Base-by-base conservation (phyloP, 2,113 vertebrate genomes). In the Dromaius novaehollandiae region DNA sequence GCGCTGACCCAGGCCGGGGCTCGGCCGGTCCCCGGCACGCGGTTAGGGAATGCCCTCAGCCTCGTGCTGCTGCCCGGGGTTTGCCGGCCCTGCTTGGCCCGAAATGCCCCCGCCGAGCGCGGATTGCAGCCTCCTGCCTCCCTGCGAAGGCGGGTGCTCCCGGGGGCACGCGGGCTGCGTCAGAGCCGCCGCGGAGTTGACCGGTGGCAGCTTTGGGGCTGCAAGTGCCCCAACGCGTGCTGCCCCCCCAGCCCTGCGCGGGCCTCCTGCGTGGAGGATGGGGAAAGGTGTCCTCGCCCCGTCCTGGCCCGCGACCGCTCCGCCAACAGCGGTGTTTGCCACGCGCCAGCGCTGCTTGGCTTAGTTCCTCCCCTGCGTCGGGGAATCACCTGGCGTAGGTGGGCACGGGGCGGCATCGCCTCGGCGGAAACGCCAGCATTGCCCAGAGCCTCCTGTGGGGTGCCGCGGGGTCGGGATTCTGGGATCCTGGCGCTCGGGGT, bases 141-240 rank as follows among this genome's bases (percentile, higher is more conserved):
- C 25, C 51, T 53, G n/a, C 7, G 48, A 28, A 11, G 4, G 32
- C 28, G 15, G 12, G 7, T 34, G 46, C 46, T 48, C 18, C 18
- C 22, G 17, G 2, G 1, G 42, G 25, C 30, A 6, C 78, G 34
- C 16, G 28, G 25, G 21, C 3, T 14, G 14, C 21, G 16, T 48
- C 51, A 44, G 16, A 70, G 40, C 55, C 92, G 44, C 61, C n/a
- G 34, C 6, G 2, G 63, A 25, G 2, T 9, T 30, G 65, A 40
- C 48, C 32, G 15, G 20, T 70, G 60, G 34, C 55, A 40, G n/a
- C 30, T 26, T 38, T 25, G 13, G 36, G 48, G 14, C 38, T 82
- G 42, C n/a, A 71, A 42, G 19, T 51, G 25, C 53, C 63, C 38
- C 0, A 0, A 22, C 55, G 61, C 34, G 1, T 3, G 2, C 24